Percentiles rank a stretch among this genome's conserved stretches.
Conservation (phyloP, 2,113 vertebrate species). For the Ranitomeya imitator region DNA sequence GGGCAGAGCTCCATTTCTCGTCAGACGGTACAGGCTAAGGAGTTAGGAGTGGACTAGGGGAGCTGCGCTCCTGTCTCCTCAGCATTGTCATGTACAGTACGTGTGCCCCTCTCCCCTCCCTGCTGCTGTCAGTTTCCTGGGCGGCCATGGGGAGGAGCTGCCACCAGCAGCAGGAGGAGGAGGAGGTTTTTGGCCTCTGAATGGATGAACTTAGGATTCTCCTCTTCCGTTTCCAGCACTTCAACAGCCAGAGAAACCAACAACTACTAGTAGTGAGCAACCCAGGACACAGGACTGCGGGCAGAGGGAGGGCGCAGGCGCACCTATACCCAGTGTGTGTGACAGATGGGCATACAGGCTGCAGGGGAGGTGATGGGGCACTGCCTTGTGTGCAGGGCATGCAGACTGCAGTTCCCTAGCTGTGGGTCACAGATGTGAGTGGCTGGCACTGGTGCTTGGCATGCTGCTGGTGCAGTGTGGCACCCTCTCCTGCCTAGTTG, state of each 20-base stretch:
- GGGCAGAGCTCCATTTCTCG: no score
- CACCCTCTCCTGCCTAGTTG: background rate
- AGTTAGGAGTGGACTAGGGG: no score
- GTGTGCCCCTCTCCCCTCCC: background rate
- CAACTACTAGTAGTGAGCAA: conserved; percentile 22
- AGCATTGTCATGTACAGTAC: background rate
- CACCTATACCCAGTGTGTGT: background rate
- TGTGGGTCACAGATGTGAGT: conserved; percentile 9
- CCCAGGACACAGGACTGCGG: background rate
- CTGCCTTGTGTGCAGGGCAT: conserved; percentile 15
- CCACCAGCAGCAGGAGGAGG: background rate
- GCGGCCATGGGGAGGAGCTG: conserved; percentile 32
- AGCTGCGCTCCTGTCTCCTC: no score
- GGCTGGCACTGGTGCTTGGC: background rate
- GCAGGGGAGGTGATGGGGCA: background rate
- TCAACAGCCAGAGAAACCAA: conserved; percentile 30
- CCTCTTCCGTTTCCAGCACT: conserved; percentile 56
- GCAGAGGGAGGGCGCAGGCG: background rate
- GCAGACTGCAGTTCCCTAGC: background rate
- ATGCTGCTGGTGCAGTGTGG: conserved; percentile 1
- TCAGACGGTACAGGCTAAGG: no score
- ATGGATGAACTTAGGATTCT: conserved; percentile 56
- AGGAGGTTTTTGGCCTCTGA: conserved; percentile 53
- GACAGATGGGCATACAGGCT: background rate
- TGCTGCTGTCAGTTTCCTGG: conserved; percentile 49